phyloP scores from a whole-genome alignment of 2,888 invertebrate genomes.

The Agrochola macilenta region DNA sequence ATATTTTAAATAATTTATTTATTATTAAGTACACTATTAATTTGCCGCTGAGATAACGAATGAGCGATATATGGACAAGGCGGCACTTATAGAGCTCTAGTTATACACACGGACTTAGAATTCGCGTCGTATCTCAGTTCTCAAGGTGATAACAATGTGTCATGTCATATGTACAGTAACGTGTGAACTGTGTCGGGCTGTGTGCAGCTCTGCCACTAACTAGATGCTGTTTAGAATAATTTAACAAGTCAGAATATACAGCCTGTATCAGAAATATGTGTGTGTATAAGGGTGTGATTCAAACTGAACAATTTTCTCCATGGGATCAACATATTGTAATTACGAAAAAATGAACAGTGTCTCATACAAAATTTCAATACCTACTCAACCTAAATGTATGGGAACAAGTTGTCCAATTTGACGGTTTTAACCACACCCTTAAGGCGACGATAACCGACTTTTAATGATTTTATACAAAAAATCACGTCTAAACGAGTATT shows the following conservation, averaged over 20 bases:
- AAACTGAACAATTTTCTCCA: too few species aligned
- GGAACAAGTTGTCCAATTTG: too few species aligned
- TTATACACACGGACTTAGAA: slow-evolving; percentile 24
- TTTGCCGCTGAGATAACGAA: slow-evolving; percentile 21
- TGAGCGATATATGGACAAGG: background rate
- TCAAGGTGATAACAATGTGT: slow-evolving; percentile 25
- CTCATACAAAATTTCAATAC: too few species aligned
- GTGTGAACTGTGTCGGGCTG: slow-evolving; percentile 42
- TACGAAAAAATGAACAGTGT: too few species aligned
- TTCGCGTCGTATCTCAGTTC: slow-evolving; percentile 2
- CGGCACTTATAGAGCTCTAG: background rate
- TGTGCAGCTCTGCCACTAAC: slow-evolving; percentile 33
- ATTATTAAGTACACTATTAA: slow-evolving; percentile 6
- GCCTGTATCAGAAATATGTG: background rate
- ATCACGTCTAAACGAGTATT: too few species aligned
- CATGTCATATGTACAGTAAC: slow-evolving; percentile 15
- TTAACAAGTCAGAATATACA: slow-evolving; percentile 23
- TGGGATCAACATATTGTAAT: too few species aligned
- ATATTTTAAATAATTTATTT: background rate
- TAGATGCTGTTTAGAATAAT: slow-evolving; percentile 20
- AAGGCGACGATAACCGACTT: too few species aligned
- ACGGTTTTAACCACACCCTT: too few species aligned
- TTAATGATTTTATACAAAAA: too few species aligned
- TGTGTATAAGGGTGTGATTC: too few species aligned
- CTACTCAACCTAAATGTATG: too few species aligned